Conservation (phyloP, 2,797 vertebrate genomes). For the Balearica regulorum region DNA sequence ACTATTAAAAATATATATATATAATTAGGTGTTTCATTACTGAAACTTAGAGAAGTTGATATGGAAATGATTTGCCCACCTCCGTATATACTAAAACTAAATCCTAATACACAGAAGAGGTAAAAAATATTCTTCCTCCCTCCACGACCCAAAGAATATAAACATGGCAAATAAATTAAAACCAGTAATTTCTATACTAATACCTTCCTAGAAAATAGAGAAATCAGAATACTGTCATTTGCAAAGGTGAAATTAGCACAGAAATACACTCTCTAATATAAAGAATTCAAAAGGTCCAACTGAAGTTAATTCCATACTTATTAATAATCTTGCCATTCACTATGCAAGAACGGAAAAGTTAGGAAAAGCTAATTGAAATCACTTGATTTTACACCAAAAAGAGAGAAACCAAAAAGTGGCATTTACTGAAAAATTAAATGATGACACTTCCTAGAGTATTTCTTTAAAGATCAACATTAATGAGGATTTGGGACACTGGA, state of each 20-base stretch:
- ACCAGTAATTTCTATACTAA: not conserved
- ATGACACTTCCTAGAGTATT: not conserved
- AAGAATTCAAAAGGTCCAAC: not conserved
- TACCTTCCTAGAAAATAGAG: not conserved
- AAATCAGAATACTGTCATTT: not conserved
- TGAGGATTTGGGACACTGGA: not conserved
- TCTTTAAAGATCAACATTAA: not conserved
- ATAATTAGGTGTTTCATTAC: not conserved
- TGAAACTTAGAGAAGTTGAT: not conserved
- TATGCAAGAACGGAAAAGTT: not conserved
- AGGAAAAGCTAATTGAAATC: not conserved
- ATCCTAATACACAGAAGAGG: not conserved
- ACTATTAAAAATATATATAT: not conserved
- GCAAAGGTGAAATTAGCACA: not conserved
- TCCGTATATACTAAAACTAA: not conserved
- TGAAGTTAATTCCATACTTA: not conserved
- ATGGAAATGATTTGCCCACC: not conserved
- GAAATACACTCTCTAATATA: not conserved
- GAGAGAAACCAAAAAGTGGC: not conserved
- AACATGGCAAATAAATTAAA: not conserved
- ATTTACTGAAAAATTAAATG: not conserved
- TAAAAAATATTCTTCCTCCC: not conserved
- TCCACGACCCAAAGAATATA: not conserved
- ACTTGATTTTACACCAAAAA: not conserved
- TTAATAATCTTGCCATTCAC: not conserved